Evolutionary conservation across 2,888 invertebrate genomes (phyloP), one percentile per base, ranked within the genome.

Genomic region (Drosophila histrio): DNA sequence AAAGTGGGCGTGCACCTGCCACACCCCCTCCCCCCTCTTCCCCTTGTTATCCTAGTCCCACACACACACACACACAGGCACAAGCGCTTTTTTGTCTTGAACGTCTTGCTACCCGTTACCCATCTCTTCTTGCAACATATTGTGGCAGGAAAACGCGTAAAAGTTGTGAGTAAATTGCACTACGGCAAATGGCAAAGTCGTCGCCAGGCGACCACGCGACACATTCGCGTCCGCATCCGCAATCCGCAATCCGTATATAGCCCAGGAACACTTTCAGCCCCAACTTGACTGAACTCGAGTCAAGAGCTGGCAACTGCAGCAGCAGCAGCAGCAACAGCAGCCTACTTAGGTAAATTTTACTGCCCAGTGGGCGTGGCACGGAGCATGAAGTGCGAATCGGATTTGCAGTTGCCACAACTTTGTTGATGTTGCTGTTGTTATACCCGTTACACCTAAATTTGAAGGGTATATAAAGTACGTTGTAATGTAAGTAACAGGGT

Each of bases 111-210:
- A 13, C 9, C 13, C 3, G 21, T 13, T 34, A 3, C 24, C 44
- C 9, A 17, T 8, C 49, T 13, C 22, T 36, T 9, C 7, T 36
- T 26, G 46, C 58, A 56, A 53, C 63, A 73, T 68, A 72, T 76
- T 76, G 77, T 57, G 44, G 59, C 67, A 62, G 78, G 66, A 63
- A 77, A 73, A 50, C 64, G 76, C 59, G 78, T 61, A 70, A 77
- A 77, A 77, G 49, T 73, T 77, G 77, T 73, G 74, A 61, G 77
- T 47, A 77, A 77, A 77, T 73, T 75, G 75, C 69, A 59, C 65
- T 28, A 47, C 47, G 39, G 67, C 64, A 63, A 69, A 56, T 63
- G 68, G 59, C 63, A 76, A 71, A 61, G 64, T 76, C 75, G 69
- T 63, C 46, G 63, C 54, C 57, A 54, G 54, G 69, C 72, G 62